phyloP scores from a whole-genome alignment of 2,888 invertebrate species.

The Latheticus oryzae region DNA sequence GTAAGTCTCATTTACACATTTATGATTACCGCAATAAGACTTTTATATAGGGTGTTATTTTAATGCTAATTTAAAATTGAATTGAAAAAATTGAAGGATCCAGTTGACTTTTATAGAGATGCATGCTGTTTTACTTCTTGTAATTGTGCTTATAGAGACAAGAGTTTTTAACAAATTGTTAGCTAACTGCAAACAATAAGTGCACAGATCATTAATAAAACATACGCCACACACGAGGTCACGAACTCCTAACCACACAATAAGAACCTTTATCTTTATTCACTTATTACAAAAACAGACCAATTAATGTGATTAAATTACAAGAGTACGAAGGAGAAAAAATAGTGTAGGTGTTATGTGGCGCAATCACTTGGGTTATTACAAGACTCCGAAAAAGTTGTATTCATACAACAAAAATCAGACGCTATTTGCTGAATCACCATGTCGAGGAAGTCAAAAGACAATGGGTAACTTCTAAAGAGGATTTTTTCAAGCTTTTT shows the following conservation, averaged over 20 bases:
- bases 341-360: conserved; percentile 21
- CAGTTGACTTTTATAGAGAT: too few species aligned
- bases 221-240: conserved; percentile 51
- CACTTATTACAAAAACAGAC: conserved; percentile 32
- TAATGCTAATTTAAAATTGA: too few species aligned
- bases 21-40: too few species aligned
- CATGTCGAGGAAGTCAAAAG: conserved; percentile 18
- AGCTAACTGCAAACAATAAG: conserved; percentile 41
- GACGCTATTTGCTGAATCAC: conserved; percentile 21
- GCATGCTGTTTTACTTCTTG: too few species aligned
- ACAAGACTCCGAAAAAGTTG: conserved; percentile 11
- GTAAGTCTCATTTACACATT: too few species aligned
- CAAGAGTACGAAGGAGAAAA: conserved; percentile 24
- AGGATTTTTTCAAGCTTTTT: conserved; percentile 12
- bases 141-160: neutral
- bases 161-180: conserved; percentile 38
- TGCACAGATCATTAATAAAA: conserved; percentile 49
- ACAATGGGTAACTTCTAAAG: conserved; percentile 16
- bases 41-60: too few species aligned
- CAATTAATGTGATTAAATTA: conserved; percentile 40
- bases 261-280: conserved; percentile 40
- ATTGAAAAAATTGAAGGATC: too few species aligned
- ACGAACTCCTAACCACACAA: conserved; percentile 45
- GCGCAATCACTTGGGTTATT: conserved; percentile 15
- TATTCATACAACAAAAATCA: conserved; percentile 16